These are phyloP conservation scores for Engystomops pustulosus DNA, from an alignment of 2,113 vertebrate genomes.

Conservation along the genomic window DNA sequence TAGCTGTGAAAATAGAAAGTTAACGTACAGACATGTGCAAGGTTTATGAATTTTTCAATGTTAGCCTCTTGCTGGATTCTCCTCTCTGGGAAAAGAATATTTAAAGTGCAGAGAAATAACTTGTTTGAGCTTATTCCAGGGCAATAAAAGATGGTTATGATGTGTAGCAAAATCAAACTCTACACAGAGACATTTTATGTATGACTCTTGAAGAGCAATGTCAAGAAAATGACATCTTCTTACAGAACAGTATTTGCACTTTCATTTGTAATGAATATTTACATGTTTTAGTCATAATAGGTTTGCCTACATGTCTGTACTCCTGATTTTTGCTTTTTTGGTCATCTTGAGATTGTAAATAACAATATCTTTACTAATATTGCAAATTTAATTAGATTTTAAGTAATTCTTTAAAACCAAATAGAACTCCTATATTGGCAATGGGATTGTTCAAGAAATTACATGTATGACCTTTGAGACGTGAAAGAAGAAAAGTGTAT, in stretches of 20 bases:
- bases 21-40: constrained; percentile 13
- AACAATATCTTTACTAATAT: too few relatives aligned
- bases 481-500: too few relatives aligned
- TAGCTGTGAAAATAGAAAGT: constrained; percentile 34
- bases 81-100: constrained; percentile 26
- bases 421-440: not conserved
- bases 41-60: constrained; percentile 42
- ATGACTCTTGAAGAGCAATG: not conserved
- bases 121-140: not conserved
- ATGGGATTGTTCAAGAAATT: not conserved
- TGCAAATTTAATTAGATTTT: too few relatives aligned
- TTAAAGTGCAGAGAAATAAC: constrained; percentile 16
- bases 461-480: not conserved
- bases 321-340: not conserved
- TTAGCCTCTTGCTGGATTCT: not conserved
- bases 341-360: not conserved
- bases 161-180: not conserved
- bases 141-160: constrained; percentile 9
- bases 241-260: not conserved
- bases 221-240: constrained; percentile 6
- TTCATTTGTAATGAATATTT: constrained; percentile 17
- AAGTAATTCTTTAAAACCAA: not conserved
- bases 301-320: not conserved
- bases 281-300: not conserved
- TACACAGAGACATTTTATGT: not conserved